phyloP scores from a whole-genome alignment of 1,140 invertebrate genomes.

The Trichonephila clavata region DNA sequence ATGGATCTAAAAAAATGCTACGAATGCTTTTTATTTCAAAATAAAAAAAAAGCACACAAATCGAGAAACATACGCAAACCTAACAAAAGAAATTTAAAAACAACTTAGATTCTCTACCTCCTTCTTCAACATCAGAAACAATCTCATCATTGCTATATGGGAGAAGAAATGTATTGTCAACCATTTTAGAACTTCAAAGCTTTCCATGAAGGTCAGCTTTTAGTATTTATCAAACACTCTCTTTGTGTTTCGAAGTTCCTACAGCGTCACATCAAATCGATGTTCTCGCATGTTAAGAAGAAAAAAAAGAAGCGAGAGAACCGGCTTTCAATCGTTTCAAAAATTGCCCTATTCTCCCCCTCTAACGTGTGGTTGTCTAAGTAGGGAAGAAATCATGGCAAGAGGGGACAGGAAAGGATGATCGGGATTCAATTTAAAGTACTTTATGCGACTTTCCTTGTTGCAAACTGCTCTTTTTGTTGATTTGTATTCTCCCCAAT shows the following conservation, averaged over 20 bases:
- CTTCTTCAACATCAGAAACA: background rate
- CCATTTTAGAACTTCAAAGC: background rate
- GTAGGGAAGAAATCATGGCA: constrained; percentile 28
- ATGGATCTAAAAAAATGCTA: too few relatives aligned
- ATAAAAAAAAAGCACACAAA: too few relatives aligned
- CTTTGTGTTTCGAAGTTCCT: constrained; percentile 6
- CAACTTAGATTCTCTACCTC: background rate
- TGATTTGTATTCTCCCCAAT: constrained; percentile 64
- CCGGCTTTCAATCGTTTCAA: constrained; percentile 45
- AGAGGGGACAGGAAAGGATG: constrained; percentile 7
- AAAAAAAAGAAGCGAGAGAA: background rate
- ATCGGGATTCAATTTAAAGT: constrained; percentile 68
- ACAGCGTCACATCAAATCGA: constrained; percentile 28
- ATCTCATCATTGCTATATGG: background rate
- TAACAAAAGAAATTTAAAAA: too few relatives aligned
- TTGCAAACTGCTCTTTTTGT: constrained; percentile 65
- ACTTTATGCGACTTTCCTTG: constrained; percentile 68
- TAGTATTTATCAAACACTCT: constrained; percentile 39
- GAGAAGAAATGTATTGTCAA: constrained; percentile 12
- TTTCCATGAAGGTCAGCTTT: constrained; percentile 13
- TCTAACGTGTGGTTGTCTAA: constrained; percentile 53
- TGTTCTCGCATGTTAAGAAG: background rate
- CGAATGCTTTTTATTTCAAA: too few relatives aligned
- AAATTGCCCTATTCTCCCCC: constrained; percentile 43
- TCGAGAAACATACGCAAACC: too few relatives aligned